Base-by-base conservation (phyloP, 2,797 vertebrate species). In the Poecilia wingei region DNA sequence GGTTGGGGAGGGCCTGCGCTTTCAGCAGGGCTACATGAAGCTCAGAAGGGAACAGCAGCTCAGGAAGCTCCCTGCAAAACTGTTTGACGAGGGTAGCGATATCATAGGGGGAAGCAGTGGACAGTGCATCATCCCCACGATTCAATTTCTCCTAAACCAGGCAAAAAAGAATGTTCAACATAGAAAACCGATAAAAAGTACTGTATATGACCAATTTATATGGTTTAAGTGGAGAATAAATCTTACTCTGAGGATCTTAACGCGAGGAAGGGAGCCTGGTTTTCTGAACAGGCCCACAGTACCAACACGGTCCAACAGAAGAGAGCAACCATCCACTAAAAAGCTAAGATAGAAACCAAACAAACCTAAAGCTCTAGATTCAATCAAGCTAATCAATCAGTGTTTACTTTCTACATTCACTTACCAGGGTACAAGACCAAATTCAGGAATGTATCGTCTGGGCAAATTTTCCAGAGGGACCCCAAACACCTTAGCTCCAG, bases 51-150 rank as follows among this genome's bases (percentile, higher is more conserved):
- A 98, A 90, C 77, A 97, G 77, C 0, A 96, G 96, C 71, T 97
- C 96, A 20, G 96, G 97, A 47, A 98, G 86, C 86, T 98, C 97
- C 85, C 97, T 94, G 81, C 96, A 98, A 88, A 98, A 98, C 92
- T 96, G 96, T 73, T 98, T 98, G 76, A 98, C 87, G 75, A 98
- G 96, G n/a, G 97, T 96, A 28, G 97, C 96, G 61, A 96, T 93
- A 53, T 98, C 97, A 86, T 95, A 97, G 0, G 97, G 95, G 77
- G 93, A 92, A 0, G 97, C 95, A 87, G 94, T 86, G 77, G 95
- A 91, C 0, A 98, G 88, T 85, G 96, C 95, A 8, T 84, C 89
- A 87, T 97, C 97, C 45, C 97, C 96, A 71, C 88, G 82, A 74
- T 98, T 96, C 75, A 95, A 81, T 78, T 88, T 92, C 8, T 83